phyloP scores from a whole-genome alignment of 37 sponge, comb jelly and placozoan genomes.

The Beroe ovata region DNA sequence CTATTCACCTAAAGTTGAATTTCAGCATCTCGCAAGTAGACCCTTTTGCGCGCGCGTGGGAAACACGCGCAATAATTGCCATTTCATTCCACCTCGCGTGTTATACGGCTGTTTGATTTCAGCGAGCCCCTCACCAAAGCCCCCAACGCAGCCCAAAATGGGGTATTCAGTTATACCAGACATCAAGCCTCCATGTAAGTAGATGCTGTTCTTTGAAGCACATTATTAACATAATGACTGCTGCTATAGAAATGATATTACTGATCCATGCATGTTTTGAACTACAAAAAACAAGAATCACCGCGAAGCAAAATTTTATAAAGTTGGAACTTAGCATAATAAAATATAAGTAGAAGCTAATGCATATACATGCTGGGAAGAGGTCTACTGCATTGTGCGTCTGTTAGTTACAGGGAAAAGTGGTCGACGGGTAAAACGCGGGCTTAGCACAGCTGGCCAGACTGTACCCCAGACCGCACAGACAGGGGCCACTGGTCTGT shows the following conservation, averaged over 20 bases:
- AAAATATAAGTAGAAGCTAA: no score
- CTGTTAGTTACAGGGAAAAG: not conserved
- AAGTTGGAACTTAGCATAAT: no score
- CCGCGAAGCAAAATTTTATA: no score
- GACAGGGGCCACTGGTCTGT: not conserved
- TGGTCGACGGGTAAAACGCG: not conserved
- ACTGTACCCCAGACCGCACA: not conserved
- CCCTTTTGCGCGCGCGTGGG: constrained; percentile 5
- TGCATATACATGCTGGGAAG: no score
- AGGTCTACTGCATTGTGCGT: no score
- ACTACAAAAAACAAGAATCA: no score
- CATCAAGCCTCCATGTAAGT: constrained; percentile 25
- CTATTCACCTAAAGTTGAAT: not conserved
- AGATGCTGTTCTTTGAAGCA: no score
- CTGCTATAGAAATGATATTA: no score
- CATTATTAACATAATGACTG: no score
- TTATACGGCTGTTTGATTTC: not conserved
- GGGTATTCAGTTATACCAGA: constrained; percentile 2
- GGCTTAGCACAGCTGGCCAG: not conserved
- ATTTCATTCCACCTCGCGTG: not conserved
- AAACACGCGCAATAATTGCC: not conserved
- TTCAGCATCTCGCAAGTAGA: constrained; percentile 2
- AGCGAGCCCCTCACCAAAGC: constrained; percentile 33
- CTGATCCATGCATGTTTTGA: no score
- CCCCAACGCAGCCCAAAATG: not conserved